Conservation (phyloP, 2,113 vertebrate species). For the Psilopogon haemacephalus region DNA sequence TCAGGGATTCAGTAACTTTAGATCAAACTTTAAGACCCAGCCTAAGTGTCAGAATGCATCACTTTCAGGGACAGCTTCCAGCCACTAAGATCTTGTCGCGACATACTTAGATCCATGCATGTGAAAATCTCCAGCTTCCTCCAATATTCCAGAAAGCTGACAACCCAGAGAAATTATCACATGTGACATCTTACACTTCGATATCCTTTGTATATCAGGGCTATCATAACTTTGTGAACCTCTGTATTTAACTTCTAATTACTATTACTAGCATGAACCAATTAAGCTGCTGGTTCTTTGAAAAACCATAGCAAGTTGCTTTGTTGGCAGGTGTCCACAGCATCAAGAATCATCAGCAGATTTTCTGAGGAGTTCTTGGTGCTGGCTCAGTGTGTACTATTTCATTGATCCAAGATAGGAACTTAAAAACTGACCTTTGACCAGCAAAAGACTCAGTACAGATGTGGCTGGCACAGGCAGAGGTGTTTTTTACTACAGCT, state of each 20-base stretch:
- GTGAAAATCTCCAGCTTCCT: neutral
- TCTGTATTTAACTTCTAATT: neutral
- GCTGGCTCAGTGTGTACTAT: fast-evolving
- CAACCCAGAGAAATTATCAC: neutral
- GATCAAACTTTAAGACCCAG: neutral
- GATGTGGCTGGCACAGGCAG: neutral
- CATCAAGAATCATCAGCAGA: neutral
- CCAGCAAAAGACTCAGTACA: neutral
- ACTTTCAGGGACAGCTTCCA: neutral
- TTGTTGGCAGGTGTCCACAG: neutral
- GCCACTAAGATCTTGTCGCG: neutral
- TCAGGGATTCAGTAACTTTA: neutral
- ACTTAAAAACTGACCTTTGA: conserved; percentile 13
- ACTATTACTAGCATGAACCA: neutral
- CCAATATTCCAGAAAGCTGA: neutral
- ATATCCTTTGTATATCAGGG: neutral
- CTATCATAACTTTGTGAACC: neutral
- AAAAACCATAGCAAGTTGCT: neutral
- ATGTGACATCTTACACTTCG: neutral
- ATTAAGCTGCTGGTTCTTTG: neutral
- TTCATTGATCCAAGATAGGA: neutral
- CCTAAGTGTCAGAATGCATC: neutral
- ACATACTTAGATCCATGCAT: neutral
- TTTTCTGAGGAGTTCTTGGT: neutral
- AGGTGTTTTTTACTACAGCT: neutral